Evolutionary conservation across 2,888 invertebrate species (phyloP).

Genomic region (Agrotis exclamationis): DNA sequence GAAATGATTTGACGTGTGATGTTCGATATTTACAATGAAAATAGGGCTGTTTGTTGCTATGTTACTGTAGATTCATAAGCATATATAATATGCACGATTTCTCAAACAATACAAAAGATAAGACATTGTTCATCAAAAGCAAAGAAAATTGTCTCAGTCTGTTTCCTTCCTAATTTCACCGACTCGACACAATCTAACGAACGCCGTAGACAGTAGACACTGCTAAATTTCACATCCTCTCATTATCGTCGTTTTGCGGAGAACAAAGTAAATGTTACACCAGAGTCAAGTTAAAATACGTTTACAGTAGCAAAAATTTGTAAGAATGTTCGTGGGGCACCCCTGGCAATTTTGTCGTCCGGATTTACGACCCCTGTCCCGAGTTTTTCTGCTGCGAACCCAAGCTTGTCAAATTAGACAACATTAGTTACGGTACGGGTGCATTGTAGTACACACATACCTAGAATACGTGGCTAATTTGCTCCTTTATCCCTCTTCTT

Average conservation of each 20-base stretch:
- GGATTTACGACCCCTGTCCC: slow-evolving; percentile 59
- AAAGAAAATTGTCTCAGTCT: slow-evolving; percentile 14
- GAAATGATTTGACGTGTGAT: slow-evolving; percentile 52
- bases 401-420: slow-evolving; percentile 61
- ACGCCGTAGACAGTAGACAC: slow-evolving; percentile 27
- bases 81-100: neutral
- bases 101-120: neutral
- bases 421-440: slow-evolving; percentile 55
- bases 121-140: slow-evolving; percentile 2
- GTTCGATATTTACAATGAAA: slow-evolving; percentile 2
- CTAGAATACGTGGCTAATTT: slow-evolving; percentile 34
- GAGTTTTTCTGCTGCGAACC: slow-evolving; percentile 48
- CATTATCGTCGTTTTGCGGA: slow-evolving; percentile 55
- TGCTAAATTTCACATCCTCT: slow-evolving; percentile 49
- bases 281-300: slow-evolving; percentile 53
- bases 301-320: slow-evolving; percentile 53
- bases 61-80: neutral
- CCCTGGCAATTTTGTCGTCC: slow-evolving; percentile 57
- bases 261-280: slow-evolving; percentile 54
- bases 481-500: slow-evolving; percentile 18
- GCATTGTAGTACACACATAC: slow-evolving; percentile 48
- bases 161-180: slow-evolving; percentile 29
- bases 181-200: slow-evolving; percentile 33
- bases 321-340: slow-evolving; percentile 54
- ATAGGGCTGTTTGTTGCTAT: slow-evolving; percentile 3